Percentiles rank a stretch among this genome's conserved stretches.
These are phyloP conservation scores for Diploptera punctata DNA, from an alignment of 2,888 invertebrate species.

Conservation along the genomic window DNA sequence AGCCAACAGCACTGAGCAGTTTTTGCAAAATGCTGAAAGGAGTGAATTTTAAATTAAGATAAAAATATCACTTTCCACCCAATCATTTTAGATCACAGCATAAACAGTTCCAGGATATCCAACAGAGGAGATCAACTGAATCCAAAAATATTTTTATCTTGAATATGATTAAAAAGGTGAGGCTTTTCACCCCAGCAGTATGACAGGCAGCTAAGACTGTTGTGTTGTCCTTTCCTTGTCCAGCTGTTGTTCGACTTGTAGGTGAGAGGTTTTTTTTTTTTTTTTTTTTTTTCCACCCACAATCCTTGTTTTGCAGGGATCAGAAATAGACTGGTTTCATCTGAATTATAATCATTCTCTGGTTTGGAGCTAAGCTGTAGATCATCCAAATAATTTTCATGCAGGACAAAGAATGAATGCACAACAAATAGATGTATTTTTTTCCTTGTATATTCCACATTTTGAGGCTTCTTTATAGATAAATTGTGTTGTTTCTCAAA, in stretches of 20 bases:
- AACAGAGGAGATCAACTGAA: constrained; percentile 49
- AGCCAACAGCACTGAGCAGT: constrained; percentile 41
- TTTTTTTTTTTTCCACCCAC: constrained; percentile 44
- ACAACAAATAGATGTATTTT: constrained; percentile 47
- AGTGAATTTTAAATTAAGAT: constrained; percentile 46
- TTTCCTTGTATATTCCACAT: constrained; percentile 49
- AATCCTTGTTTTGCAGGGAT: constrained; percentile 45
- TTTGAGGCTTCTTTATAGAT: constrained; percentile 51
- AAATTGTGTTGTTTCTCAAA: constrained; percentile 49
- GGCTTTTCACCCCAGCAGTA: constrained; percentile 47
- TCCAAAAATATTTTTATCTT: constrained; percentile 52
- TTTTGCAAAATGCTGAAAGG: constrained; percentile 39
- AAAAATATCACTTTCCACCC: constrained; percentile 50
- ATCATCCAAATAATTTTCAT: constrained; percentile 41
- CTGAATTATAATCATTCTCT: constrained; percentile 45
- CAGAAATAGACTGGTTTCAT: constrained; percentile 46
- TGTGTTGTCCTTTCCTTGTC: constrained; percentile 49
- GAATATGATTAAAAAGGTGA: constrained; percentile 51
- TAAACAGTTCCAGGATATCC: constrained; percentile 46
- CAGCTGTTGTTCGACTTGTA: constrained; percentile 45
- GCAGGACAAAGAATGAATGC: constrained; percentile 19
- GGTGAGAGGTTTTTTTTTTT: too few relatives aligned
- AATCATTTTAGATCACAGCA: constrained; percentile 48
- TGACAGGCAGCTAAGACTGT: constrained; percentile 47
- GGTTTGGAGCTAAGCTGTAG: constrained; percentile 46